Evolutionary conservation across 2,113 vertebrate species (phyloP), one percentile per base, ranked within the genome.

Genomic region (Nesospiza acunhae): DNA sequence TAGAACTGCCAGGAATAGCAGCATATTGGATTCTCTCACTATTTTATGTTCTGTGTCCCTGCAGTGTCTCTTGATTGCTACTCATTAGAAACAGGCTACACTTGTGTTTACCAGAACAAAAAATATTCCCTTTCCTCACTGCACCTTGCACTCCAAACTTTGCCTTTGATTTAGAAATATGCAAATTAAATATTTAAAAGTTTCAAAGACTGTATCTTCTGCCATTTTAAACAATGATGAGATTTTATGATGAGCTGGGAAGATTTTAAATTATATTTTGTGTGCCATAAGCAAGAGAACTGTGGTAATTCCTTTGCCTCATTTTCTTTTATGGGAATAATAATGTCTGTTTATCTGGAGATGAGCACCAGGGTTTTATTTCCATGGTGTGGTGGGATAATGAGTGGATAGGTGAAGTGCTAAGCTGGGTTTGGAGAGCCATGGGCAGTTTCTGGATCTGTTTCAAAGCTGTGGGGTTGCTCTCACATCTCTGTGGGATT

Each of bases 31-130:
- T 87, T 90, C 78, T 66, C 75, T 83, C 2, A 19, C 84, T 87
- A 28, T 85, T 97, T 89, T 91, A 87, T 95, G 93, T 96, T 70
- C 67, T 79, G 74, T 89, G 87, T 89, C 91, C 94, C 93, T 95
- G 95, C 89, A 90, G 81, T 91, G 91, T 94, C 46, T 96, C 87
- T 91, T 96, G 91, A 95, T 93, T 95, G 84, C 82, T 84, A 50
- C 87, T 94, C 89, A 55, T 94, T 96, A 97, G 70, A 89, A 96
- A 87, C 33, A 85, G 55, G 15, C 69, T 82, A 60, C 2, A 5
- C 39, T 85, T 46, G 13, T 84, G 63, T 93, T 87, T 90, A 91
- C 35, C 59, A 73, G 91, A 95, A 85, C 59, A 76, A 91, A 83
- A 94, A 91, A 77, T 69, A 91, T 80, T 96, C 69, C 74, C 55